Evolutionary conservation across 2,888 invertebrate genomes (phyloP).

Genomic region (Lepidonotus clava): DNA sequence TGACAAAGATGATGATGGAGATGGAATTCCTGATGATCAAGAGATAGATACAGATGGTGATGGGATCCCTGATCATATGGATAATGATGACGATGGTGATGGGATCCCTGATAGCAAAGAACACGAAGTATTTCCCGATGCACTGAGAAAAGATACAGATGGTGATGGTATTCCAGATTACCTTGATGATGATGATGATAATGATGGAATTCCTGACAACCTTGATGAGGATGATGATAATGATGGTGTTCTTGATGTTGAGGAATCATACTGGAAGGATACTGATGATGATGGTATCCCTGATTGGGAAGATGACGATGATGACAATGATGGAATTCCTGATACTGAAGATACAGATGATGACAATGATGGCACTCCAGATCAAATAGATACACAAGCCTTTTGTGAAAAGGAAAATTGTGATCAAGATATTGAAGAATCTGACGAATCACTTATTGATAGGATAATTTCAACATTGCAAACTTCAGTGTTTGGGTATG

Average conservation of each 20-base stretch:
- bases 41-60: slow-evolving; percentile 75
- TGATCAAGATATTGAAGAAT: slow-evolving; percentile 59
- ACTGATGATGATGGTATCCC: slow-evolving; percentile 66
- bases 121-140: slow-evolving; percentile 69
- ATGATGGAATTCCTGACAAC: slow-evolving; percentile 67
- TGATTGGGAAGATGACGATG: slow-evolving; percentile 61
- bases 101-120: slow-evolving; percentile 71
- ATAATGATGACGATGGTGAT: slow-evolving; percentile 74
- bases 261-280: slow-evolving; percentile 69
- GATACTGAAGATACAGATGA: slow-evolving; percentile 61
- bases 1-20: slow-evolving; percentile 60
- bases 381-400: slow-evolving; percentile 59
- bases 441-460: background rate
- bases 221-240: slow-evolving; percentile 58
- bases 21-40: slow-evolving; percentile 69
- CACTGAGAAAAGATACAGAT: slow-evolving; percentile 69
- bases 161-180: slow-evolving; percentile 68
- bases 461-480: slow-evolving; percentile 6
- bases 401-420: slow-evolving; percentile 66
- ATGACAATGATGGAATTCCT: slow-evolving; percentile 66
- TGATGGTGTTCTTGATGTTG: slow-evolving; percentile 69
- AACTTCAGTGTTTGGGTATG: slow-evolving; percentile 65
- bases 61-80: slow-evolving; percentile 73
- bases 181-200: slow-evolving; percentile 60
- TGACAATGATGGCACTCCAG: slow-evolving; percentile 67